Conservation (phyloP, 1,140 invertebrate genomes). For the Drosophila albomicans region DNA sequence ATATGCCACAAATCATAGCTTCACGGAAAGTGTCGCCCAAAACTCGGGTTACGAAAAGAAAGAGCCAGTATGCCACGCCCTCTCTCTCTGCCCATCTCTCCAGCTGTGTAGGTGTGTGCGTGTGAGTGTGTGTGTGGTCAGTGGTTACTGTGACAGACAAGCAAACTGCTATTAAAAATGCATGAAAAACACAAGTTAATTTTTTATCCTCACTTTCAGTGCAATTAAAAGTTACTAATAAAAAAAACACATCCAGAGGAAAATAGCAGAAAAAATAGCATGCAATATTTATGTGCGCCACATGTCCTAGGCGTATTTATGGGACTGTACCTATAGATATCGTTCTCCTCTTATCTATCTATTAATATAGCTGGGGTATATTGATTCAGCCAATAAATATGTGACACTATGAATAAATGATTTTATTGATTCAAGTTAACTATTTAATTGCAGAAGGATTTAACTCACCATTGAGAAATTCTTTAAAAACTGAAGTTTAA, state of each 20-base stretch:
- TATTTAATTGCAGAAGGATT: too few species aligned
- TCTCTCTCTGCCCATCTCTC: not conserved
- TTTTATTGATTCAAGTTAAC: too few species aligned
- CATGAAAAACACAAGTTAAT: slow-evolving; percentile 76
- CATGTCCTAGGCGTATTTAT: slow-evolving; percentile 65
- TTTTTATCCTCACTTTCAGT: slow-evolving; percentile 74
- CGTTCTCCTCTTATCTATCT: not conserved
- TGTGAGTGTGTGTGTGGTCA: slow-evolving; percentile 50
- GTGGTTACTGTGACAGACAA: slow-evolving; percentile 55
- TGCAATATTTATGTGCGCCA: slow-evolving; percentile 72
- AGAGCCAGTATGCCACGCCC: not conserved
- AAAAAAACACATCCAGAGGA: slow-evolving; percentile 32
- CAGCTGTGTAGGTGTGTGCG: not conserved
- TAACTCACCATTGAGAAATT: too few species aligned
- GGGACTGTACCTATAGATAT: slow-evolving; percentile 54
- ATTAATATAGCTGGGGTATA: not conserved
- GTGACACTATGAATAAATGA: too few species aligned
- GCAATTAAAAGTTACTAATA: slow-evolving; percentile 68
- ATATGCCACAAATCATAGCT: slow-evolving; percentile 80
- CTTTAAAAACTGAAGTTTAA: too few species aligned
- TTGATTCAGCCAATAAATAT: not conserved
- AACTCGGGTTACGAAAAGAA: slow-evolving; percentile 17
- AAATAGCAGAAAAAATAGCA: slow-evolving; percentile 61
- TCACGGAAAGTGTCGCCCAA: slow-evolving; percentile 45
- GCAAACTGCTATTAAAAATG: slow-evolving; percentile 71